A percentile compares a stretch with the other conserved stretches of the same genome.
phyloP scores from a whole-genome alignment of 2,888 invertebrate genomes.

The Noctua comes region DNA sequence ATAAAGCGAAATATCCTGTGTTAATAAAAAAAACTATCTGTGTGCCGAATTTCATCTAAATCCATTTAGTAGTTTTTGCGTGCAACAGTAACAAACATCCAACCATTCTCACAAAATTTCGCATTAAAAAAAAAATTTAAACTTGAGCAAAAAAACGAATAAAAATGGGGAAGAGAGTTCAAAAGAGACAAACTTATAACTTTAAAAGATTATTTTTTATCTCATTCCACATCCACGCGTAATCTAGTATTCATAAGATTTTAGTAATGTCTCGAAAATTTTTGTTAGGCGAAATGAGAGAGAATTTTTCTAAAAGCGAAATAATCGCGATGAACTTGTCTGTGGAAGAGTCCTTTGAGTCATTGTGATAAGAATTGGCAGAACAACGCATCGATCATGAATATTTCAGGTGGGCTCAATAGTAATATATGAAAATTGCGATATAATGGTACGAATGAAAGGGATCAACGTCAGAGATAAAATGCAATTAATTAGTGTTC shows the following conservation, averaged over 20 bases:
- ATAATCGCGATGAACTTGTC: conserved; percentile 14
- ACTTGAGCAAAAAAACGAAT: conserved; percentile 15
- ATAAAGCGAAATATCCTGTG: neutral
- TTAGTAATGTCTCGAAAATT: conserved; percentile 15
- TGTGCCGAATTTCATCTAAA: neutral
- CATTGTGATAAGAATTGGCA: conserved; percentile 14
- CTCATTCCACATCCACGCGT: neutral
- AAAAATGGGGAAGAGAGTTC: neutral
- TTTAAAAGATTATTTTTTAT: conserved; percentile 23
- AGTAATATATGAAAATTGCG: conserved; percentile 28
- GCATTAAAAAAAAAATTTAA: neutral
- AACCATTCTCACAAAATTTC: neutral
- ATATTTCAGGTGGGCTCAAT: conserved; percentile 17
- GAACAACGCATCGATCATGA: conserved; percentile 24
- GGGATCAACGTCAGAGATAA: conserved; percentile 46
- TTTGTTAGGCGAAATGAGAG: conserved; percentile 17
- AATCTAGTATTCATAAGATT: conserved; percentile 38
- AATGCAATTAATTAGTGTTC: conserved; percentile 53
- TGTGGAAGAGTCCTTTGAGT: neutral
- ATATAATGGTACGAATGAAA: conserved; percentile 8
- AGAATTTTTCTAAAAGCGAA: neutral
- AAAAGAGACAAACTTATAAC: neutral
- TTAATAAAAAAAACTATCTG: neutral
- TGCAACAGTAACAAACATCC: neutral
- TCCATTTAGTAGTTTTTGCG: neutral